phyloP scores from a whole-genome alignment of 2,888 invertebrate genomes.

The Aplocera efformata region DNA sequence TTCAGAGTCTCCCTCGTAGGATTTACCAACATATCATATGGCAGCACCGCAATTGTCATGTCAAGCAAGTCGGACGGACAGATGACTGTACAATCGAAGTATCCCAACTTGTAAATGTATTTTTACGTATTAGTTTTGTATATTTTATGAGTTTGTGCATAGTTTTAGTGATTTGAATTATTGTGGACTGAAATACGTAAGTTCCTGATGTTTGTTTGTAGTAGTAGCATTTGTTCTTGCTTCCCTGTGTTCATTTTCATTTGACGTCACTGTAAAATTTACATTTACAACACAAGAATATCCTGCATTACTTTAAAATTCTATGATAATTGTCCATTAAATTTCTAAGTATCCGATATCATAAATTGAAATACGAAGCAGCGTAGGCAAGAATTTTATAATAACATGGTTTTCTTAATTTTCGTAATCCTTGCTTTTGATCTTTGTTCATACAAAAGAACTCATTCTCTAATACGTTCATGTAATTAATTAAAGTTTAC shows the following conservation, averaged over 20 bases:
- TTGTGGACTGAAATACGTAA: conserved; percentile 25
- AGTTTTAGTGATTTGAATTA: conserved; percentile 21
- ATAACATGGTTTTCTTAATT: no score
- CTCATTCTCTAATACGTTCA: no score
- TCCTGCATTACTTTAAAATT: conserved; percentile 15
- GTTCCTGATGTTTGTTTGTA: conserved; percentile 9
- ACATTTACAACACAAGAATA: conserved; percentile 53
- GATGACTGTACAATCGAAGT: conserved; percentile 72
- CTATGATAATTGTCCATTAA: neutral
- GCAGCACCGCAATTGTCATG: no score
- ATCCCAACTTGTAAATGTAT: conserved; percentile 54
- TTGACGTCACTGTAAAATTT: conserved; percentile 72
- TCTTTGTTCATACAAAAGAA: no score
- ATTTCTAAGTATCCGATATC: neutral
- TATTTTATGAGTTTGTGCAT: conserved; percentile 16
- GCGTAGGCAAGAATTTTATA: no score
- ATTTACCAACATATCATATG: no score
- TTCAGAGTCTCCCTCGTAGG: no score
- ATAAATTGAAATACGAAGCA: no score
- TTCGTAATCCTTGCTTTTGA: no score
- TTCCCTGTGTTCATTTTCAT: conserved; percentile 31
- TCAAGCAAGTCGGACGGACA: conserved; percentile 70
- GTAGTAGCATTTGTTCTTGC: conserved; percentile 8
- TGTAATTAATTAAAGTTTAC: neutral
- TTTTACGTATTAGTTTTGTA: conserved; percentile 15